Evolutionary conservation across 2,888 invertebrate species (phyloP).

Genomic region (Sinhomidia bicolor): DNA sequence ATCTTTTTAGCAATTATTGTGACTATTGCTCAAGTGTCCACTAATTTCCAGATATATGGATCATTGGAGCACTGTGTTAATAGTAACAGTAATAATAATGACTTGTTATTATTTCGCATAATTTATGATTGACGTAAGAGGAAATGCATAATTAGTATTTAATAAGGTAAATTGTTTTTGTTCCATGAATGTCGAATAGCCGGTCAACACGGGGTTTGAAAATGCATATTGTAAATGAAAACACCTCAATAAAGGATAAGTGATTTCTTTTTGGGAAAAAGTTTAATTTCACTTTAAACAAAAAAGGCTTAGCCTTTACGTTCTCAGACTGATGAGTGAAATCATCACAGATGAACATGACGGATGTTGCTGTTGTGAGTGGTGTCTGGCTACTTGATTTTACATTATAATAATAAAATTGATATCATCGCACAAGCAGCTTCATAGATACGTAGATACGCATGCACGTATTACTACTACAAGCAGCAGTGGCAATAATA

Average conservation of each 20-base stretch:
- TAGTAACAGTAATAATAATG: not conserved
- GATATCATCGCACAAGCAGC: slow-evolving; percentile 8
- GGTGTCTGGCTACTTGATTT: slow-evolving; percentile 36
- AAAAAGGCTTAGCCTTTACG: no score
- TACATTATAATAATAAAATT: slow-evolving; percentile 31
- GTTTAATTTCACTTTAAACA: no score
- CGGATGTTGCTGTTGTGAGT: slow-evolving; percentile 37
- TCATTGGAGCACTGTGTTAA: slow-evolving; percentile 42
- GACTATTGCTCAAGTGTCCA: not conserved
- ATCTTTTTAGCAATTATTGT: no score
- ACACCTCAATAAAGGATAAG: no score
- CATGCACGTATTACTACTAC: not conserved
- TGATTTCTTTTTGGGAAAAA: no score
- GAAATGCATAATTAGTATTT: not conserved
- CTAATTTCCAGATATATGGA: not conserved
- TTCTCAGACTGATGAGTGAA: no score
- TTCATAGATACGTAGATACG: not conserved
- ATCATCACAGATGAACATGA: not conserved
- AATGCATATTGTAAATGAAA: no score
- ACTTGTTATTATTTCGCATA: no score
- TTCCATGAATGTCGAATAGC: no score
- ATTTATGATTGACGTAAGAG: not conserved
- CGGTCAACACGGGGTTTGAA: no score
- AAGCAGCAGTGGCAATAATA: not conserved
- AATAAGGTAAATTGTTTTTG: not conserved